Evolutionary conservation across 2,888 invertebrate genomes (phyloP).

Genomic region (Metalampra italica): DNA sequence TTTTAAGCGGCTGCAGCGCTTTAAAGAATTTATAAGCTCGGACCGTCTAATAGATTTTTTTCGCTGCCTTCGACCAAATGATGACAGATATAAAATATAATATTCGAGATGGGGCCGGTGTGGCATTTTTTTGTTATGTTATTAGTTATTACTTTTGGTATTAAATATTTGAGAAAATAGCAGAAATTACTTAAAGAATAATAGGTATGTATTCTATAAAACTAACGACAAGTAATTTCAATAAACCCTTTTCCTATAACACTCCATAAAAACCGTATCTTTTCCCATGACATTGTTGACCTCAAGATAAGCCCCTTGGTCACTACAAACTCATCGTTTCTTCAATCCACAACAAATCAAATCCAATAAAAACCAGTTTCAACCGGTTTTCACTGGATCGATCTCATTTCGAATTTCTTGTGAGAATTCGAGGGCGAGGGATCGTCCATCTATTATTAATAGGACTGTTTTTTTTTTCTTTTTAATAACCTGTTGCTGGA

Average conservation of each 20-base stretch:
- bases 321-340: constrained; percentile 14
- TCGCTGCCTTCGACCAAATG: not conserved
- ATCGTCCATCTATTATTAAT: not conserved
- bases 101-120: no score
- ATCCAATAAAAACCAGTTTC: constrained; percentile 30
- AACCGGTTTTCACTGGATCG: constrained; percentile 17
- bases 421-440: constrained; percentile 16
- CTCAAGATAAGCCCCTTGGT: constrained; percentile 7
- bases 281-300: constrained; percentile 27
- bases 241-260: not conserved
- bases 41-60: constrained; percentile 30
- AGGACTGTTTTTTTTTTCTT: constrained; percentile 7
- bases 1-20: constrained; percentile 45
- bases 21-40: constrained; percentile 29
- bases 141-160: no score
- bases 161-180: no score
- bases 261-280: not conserved
- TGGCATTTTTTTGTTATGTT: no score
- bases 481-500: constrained; percentile 25
- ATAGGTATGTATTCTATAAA: no score
- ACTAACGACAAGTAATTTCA: not conserved
- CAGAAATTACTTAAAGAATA: no score
- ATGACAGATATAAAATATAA: no score
- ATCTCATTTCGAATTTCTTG: constrained; percentile 23
- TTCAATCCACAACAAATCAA: constrained; percentile 21